Conservation (phyloP, 2,888 invertebrate genomes). For the Diadegma fenestrale region DNA sequence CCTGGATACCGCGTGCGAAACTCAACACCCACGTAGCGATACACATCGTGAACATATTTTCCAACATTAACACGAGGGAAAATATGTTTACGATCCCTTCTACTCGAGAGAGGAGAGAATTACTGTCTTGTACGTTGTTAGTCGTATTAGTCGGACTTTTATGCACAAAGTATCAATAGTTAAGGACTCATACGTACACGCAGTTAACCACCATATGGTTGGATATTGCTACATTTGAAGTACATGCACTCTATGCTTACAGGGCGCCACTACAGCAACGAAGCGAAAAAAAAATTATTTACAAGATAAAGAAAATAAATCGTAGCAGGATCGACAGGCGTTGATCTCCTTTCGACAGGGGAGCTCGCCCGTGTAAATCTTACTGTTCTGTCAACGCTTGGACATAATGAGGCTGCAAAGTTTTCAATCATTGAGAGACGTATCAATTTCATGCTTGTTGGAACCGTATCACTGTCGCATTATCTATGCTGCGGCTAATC, state of each 20-base stretch:
- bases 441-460: slow-evolving; percentile 62
- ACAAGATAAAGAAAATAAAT: slow-evolving; percentile 62
- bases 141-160: slow-evolving; percentile 27
- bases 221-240: slow-evolving; percentile 28
- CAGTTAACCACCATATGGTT: slow-evolving; percentile 13
- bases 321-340: slow-evolving; percentile 39
- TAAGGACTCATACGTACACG: not conserved
- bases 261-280: slow-evolving; percentile 34
- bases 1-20: slow-evolving; percentile 23
- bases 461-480: slow-evolving; percentile 33
- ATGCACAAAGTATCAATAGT: slow-evolving; percentile 13
- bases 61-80: slow-evolving; percentile 41
- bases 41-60: not conserved
- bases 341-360: slow-evolving; percentile 55
- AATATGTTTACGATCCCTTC: slow-evolving; percentile 65
- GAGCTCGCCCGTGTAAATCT: slow-evolving; percentile 49
- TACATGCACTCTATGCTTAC: slow-evolving; percentile 9
- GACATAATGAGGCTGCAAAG: slow-evolving; percentile 47
- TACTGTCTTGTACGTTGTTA: slow-evolving; percentile 29
- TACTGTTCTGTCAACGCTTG: slow-evolving; percentile 29
- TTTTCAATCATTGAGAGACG: slow-evolving; percentile 53
- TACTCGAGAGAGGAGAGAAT: slow-evolving; percentile 41
- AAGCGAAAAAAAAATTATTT: not conserved
- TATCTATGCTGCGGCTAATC: not conserved
- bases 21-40: slow-evolving; percentile 30